These are phyloP conservation scores for Pammene aurita DNA, from an alignment of 2,888 invertebrate genomes.

Conservation along the genomic window DNA sequence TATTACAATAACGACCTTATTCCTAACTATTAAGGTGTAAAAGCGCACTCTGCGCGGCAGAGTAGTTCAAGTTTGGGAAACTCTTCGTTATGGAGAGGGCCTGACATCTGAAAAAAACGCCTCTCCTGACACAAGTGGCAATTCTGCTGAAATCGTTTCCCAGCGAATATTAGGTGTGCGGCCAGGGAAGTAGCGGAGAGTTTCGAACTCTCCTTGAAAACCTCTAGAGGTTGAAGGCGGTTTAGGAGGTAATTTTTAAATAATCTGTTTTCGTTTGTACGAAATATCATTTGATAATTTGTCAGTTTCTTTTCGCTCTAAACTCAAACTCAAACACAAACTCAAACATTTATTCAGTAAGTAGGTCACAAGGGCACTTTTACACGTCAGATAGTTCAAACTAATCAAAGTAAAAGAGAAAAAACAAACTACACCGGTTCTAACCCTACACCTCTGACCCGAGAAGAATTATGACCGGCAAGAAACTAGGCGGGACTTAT, in stretches of 20 bases:
- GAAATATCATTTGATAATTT: too few species aligned
- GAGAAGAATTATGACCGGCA: too few species aligned
- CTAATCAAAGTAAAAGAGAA: too few species aligned
- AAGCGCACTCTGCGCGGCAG: background rate
- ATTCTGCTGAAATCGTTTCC: slow-evolving; percentile 69
- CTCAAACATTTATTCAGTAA: too few species aligned
- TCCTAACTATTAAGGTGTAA: background rate
- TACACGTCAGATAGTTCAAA: too few species aligned
- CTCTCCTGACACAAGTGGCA: slow-evolving; percentile 63
- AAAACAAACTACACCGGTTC: too few species aligned
- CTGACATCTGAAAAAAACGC: slow-evolving; percentile 49
- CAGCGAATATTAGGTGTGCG: slow-evolving; percentile 57
- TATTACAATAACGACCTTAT: background rate
- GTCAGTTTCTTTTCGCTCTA: too few species aligned
- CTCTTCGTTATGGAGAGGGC: slow-evolving; percentile 42
- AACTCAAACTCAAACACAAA: too few species aligned
- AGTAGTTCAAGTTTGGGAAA: slow-evolving; percentile 2
- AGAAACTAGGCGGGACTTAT: too few species aligned
- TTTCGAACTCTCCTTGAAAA: background rate
- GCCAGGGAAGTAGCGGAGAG: slow-evolving; percentile 44
- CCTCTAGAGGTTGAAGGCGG: background rate
- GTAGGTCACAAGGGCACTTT: too few species aligned
- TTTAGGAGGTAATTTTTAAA: background rate
- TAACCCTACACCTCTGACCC: too few species aligned
- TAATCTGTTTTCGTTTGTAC: too few species aligned